These are phyloP conservation scores for Drosophila orosa DNA, from an alignment of 1,140 invertebrate genomes.

Conservation along the genomic window DNA sequence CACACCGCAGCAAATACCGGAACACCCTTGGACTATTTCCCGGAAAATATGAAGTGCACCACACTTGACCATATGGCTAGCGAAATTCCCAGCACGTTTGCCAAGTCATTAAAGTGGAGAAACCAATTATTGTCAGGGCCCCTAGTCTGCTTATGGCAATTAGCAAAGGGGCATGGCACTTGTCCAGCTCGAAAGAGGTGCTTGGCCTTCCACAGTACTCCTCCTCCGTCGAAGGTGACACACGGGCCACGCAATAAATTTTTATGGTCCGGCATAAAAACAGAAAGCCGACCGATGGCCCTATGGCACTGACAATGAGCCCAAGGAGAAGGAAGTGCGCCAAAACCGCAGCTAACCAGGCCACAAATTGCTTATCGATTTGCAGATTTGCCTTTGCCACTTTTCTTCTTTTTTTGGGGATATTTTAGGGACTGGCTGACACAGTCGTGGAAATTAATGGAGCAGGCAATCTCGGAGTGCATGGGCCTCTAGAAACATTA, in stretches of 20 bases:
- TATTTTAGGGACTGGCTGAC: constrained; percentile 10
- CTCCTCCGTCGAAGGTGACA: constrained; percentile 29
- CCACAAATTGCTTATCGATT: constrained; percentile 42
- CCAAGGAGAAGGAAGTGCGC: constrained; percentile 17
- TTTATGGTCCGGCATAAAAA: constrained; percentile 34
- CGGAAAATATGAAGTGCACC: constrained; percentile 11
- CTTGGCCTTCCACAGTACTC: not conserved
- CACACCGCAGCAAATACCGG: not conserved
- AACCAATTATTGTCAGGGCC: constrained; percentile 22
- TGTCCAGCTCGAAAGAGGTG: not conserved
- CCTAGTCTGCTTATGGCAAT: constrained; percentile 37
- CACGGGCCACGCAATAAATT: constrained; percentile 25
- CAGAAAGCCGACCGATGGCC: constrained; percentile 6
- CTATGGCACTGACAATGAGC: constrained; percentile 28
- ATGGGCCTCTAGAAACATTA: not conserved
- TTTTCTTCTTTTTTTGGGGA: not conserved
- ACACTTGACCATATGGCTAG: constrained; percentile 11
- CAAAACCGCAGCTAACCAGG: constrained; percentile 18
- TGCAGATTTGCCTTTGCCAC: constrained; percentile 30
- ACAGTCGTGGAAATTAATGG: constrained; percentile 6
- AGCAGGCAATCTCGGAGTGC: not conserved
- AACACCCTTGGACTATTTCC: not conserved
- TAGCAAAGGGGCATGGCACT: constrained; percentile 25
- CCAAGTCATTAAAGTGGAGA: constrained; percentile 28
- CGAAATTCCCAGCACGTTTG: constrained; percentile 41